Evolutionary conservation across 2,113 vertebrate genomes (phyloP).

Genomic region (Canis aureus): DNA sequence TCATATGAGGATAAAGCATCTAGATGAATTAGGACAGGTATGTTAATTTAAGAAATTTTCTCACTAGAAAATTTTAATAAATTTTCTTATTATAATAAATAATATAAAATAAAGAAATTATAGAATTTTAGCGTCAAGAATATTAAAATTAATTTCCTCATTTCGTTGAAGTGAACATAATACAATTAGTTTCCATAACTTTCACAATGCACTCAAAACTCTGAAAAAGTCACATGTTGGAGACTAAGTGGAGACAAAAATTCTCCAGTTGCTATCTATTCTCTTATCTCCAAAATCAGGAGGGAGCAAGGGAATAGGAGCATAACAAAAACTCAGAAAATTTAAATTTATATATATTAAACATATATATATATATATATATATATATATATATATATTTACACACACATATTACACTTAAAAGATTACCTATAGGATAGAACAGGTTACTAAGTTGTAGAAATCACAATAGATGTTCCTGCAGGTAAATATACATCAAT

Average conservation of each 20-base stretch:
- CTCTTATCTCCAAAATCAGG: background rate
- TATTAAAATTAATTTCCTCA: background rate
- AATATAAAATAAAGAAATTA: background rate
- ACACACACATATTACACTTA: background rate
- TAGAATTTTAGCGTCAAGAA: background rate
- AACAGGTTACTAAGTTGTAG: background rate
- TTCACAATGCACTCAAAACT: background rate
- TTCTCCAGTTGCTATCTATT: background rate
- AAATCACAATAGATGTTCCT: conserved; percentile 65
- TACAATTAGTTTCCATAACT: background rate
- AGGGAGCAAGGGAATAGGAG: background rate
- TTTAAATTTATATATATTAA: background rate
- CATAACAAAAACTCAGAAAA: background rate
- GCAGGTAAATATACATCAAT: conserved; percentile 70
- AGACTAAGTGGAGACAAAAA: background rate
- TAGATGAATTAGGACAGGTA: background rate
- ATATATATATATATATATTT: too few species aligned
- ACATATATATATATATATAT: too few species aligned
- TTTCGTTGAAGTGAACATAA: conserved; percentile 27
- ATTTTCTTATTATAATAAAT: background rate
- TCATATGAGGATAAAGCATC: background rate
- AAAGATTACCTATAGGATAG: background rate
- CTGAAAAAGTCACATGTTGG: background rate
- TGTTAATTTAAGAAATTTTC: background rate
- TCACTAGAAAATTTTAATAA: too few species aligned